Conservation (phyloP, 2,113 vertebrate genomes). For the Hylia prasina region DNA sequence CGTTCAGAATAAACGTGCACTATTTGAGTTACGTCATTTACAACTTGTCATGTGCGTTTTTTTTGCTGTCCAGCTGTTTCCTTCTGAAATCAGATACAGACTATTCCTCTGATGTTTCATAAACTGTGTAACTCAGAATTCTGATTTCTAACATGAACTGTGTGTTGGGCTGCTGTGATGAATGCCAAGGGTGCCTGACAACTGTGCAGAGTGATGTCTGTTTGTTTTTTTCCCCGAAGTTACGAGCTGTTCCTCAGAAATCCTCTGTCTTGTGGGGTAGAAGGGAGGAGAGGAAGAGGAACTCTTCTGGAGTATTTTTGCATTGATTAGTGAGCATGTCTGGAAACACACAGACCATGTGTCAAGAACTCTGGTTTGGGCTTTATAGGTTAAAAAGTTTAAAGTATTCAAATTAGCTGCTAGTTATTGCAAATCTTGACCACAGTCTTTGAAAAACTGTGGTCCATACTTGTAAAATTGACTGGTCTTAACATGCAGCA, state of each 20-base stretch:
- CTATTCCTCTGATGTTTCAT: background rate
- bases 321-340: background rate
- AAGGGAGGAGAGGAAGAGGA: background rate
- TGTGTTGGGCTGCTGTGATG: background rate
- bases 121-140: background rate
- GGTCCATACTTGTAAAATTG: background rate
- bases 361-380: background rate
- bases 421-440: background rate
- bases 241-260: background rate
- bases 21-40: conserved; percentile 55
- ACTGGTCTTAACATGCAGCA: background rate
- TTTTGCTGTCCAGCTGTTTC: background rate
- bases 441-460: background rate
- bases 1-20: conserved; percentile 61
- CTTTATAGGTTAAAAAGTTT: background rate
- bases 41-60: background rate
- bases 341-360: background rate
- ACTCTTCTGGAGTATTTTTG: background rate
- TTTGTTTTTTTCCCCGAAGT: background rate
- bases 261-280: background rate
- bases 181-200: background rate
- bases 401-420: background rate
- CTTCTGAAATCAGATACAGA: background rate
- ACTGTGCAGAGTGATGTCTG: background rate
- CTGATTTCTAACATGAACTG: background rate